These are phyloP conservation scores for Darevskia mixta DNA, from an alignment of 2,797 vertebrate species.

Conservation along the genomic window DNA sequence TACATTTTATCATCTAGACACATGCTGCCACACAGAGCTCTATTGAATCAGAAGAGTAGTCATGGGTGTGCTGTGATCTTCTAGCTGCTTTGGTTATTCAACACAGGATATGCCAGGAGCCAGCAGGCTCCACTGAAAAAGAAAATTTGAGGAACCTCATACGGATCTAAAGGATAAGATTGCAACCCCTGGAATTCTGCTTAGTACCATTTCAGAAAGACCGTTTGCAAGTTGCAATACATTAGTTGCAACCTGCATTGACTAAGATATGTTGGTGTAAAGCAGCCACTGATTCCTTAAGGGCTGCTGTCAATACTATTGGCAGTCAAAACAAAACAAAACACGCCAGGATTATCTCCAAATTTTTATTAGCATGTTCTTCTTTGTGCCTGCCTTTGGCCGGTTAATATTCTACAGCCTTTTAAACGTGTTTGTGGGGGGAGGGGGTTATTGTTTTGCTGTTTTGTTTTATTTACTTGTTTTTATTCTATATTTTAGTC, in stretches of 20 bases:
- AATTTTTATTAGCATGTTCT: neutral
- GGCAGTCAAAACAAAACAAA: neutral
- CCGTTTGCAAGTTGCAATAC: neutral
- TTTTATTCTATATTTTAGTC: no score
- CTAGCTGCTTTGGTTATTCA: slow-evolving; percentile 22
- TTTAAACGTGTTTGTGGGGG: no score
- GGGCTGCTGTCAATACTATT: neutral
- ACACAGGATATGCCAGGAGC: neutral
- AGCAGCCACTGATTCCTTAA: neutral
- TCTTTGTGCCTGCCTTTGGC: no score
- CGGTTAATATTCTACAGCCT: no score
- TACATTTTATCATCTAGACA: slow-evolving; percentile 43
- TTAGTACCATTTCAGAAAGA: neutral
- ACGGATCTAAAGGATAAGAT: neutral
- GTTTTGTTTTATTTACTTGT: neutral
- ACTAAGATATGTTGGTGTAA: neutral
- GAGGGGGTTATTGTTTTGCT: neutral
- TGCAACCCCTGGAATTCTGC: neutral
- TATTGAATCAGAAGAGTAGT: slow-evolving; percentile 36
- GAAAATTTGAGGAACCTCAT: neutral
- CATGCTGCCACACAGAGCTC: slow-evolving; percentile 33
- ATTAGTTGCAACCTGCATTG: neutral
- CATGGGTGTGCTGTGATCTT: slow-evolving; percentile 37
- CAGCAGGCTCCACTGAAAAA: slow-evolving; percentile 17
- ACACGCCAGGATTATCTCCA: neutral